Evolutionary conservation across 2,113 vertebrate genomes (phyloP), one percentile per base, ranked within the genome.

Genomic region (Tetraodon nigroviridis): DNA sequence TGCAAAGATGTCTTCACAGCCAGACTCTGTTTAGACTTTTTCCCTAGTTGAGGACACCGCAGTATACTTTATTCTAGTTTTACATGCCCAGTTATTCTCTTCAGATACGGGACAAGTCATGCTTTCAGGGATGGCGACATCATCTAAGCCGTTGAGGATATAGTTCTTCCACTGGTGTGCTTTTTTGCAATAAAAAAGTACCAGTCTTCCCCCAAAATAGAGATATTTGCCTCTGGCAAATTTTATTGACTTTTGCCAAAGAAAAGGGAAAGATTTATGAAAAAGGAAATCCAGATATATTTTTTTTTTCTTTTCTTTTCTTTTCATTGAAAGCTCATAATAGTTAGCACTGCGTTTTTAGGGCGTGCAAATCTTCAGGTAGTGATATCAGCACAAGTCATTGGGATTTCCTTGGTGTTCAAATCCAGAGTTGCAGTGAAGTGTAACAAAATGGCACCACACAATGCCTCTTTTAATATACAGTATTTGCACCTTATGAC

Each of bases 311-410:
- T 54, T 16, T 37, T 57, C 16, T 49, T 22, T 58, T 16, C 10
- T 62, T 18, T 61, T 42, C 41, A 64, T 73, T 75, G 89, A 85
- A 77, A 58, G 82, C 90, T 84, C 88, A 75, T 82, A 92, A 83
- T 81, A 79, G 75, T 78, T 90, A n/a, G 87, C 89, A 90, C 91
- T 93, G 86, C 89, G 84, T 91, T 92, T 90, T 75, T 76, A 91
- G 87, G 86, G 75, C 87, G 86, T 91, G 86, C 91, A 88, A 90
- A 88, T 92, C 90, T 95, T 95, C 95, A 96, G 92, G 93, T 95
- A 92, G 93, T 82, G 75, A 86, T 91, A 88, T 93, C 92, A 95
- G 93, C 93, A 94, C 92, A 94, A 93, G 83, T 89, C 78, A 90
- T 68, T 75, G 62, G 75, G 84, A 71, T 85, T 84, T 73, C 72